Base-by-base conservation (phyloP, 53 echinoderm and acorn worm genomes). In the Patiria pectinifera region DNA sequence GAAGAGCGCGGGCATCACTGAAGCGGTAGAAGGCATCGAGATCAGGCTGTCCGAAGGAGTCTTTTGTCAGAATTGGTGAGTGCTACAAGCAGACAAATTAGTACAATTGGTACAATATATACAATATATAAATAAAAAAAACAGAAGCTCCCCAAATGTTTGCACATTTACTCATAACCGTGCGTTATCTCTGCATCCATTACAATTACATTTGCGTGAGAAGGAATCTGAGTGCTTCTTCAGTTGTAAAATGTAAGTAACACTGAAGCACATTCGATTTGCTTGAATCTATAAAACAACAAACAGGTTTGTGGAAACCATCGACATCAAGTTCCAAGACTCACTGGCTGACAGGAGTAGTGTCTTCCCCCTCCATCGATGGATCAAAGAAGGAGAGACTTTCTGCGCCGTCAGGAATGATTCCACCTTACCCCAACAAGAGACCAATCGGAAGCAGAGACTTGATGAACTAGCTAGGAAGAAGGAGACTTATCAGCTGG, bases 361-460 rank as follows among this genome's bases (percentile, higher is more conserved):
- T 70, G 44, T 96, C 46, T 97, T 97, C 84, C 98, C 98, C 4
- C 35, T 97, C 5, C 92, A 97, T 69, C 96, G 98, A 11, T 97
- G 98, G 98, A 77, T 97, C 0, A 93, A 83, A 63, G 89, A 89
- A 3, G 78, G 80, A 19, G 85, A 91, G 80, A 61, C 60, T 0
- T 43, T 96, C 62, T 46, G 72, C 71, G 81, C 94, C 43, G 92
- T 83, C 48, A 91, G 93, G 87, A 93, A 87, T 75, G 98, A 97
- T 45, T 85, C 90, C 47, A 44, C 74, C 44, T 69, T 97, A 21
- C 98, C 98, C 0, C 96, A 96, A 53, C 82, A 96, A 15, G 96
- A 95, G 53, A 78, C 82, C 2, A 59, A 92, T 18, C 35, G 4
- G n/a, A 92, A 93, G 3, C 94, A 95, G 75, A 83, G 98, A 47